Evolutionary conservation across 2,797 vertebrate species (phyloP).

Genomic region (Molossus alvarezi): DNA sequence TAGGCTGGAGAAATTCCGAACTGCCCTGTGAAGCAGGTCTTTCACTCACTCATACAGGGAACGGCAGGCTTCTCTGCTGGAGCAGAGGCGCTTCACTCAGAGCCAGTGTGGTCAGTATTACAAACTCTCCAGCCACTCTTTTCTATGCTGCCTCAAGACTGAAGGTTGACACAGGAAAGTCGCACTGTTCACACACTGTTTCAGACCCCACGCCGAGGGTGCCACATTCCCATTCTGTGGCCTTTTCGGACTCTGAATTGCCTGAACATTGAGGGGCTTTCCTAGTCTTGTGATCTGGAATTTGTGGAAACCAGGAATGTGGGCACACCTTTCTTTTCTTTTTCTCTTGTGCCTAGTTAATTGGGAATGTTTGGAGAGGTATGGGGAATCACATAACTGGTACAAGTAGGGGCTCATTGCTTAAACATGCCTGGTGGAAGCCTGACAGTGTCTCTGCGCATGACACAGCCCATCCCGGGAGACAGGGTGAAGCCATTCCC

Average conservation of each 20-base stretch:
- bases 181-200: slow-evolving; percentile 88
- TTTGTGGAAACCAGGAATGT: slow-evolving; percentile 87
- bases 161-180: slow-evolving; percentile 89
- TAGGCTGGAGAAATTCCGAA: slow-evolving; percentile 90
- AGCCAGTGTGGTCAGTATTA: slow-evolving; percentile 91
- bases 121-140: slow-evolving; percentile 91
- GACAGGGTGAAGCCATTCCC: slow-evolving; percentile 87
- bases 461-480: slow-evolving; percentile 87
- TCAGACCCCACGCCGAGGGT: slow-evolving; percentile 87
- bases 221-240: slow-evolving; percentile 90
- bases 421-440: slow-evolving; percentile 81
- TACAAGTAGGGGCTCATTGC: slow-evolving; percentile 81
- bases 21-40: slow-evolving; percentile 88
- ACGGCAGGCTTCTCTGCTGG: slow-evolving; percentile 86
- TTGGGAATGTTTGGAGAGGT: slow-evolving; percentile 87
- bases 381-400: slow-evolving; percentile 86
- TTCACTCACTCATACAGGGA: slow-evolving; percentile 88
- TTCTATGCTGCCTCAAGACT: slow-evolving; percentile 90
- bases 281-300: slow-evolving; percentile 87
- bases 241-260: slow-evolving; percentile 89
- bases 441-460: slow-evolving; percentile 77
- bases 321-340: slow-evolving; percentile 85
- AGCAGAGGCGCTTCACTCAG: slow-evolving; percentile 88
- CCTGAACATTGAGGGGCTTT: slow-evolving; percentile 87
- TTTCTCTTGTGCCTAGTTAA: slow-evolving; percentile 89